Percentiles rank a stretch among this genome's conserved stretches.
Conservation (phyloP, 2,888 invertebrate species). For the Drosophila limbata region DNA sequence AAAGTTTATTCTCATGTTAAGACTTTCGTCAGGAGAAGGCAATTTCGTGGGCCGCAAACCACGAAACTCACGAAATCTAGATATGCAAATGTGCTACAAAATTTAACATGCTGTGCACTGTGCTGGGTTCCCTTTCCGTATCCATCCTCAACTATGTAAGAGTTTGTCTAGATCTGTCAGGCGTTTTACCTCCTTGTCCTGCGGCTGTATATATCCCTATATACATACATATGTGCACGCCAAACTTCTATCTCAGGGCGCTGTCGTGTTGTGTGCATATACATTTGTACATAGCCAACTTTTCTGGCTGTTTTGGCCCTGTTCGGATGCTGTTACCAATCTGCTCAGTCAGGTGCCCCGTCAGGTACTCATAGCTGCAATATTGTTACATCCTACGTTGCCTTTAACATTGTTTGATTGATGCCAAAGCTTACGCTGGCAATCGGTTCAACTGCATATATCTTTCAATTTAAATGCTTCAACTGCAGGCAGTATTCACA, state of each 20-base stretch:
- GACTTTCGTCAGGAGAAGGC: background rate
- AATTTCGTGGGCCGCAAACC: conserved; percentile 5
- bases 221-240: background rate
- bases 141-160: background rate
- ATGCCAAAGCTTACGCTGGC: conserved; percentile 16
- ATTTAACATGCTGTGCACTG: conserved; percentile 11
- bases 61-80: conserved; percentile 26
- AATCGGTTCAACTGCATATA: conserved; percentile 18
- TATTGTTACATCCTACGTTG: conserved; percentile 21
- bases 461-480: conserved; percentile 15
- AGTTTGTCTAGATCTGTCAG: conserved; percentile 5
- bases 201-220: conserved; percentile 3
- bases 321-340: conserved; percentile 21
- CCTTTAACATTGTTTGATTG: conserved; percentile 18
- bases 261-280: background rate
- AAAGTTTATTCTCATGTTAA: conserved; percentile 23
- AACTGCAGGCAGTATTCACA: conserved; percentile 4
- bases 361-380: conserved; percentile 7
- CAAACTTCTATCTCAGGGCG: conserved; percentile 16
- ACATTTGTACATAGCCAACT: background rate
- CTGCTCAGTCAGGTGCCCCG: conserved; percentile 18
- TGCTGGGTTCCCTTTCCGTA: background rate
- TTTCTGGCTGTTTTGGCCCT: background rate
- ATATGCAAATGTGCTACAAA: conserved; percentile 58
- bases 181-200: conserved; percentile 3